Conservation (phyloP, 2,888 invertebrate species). For the Papilio protenor region DNA sequence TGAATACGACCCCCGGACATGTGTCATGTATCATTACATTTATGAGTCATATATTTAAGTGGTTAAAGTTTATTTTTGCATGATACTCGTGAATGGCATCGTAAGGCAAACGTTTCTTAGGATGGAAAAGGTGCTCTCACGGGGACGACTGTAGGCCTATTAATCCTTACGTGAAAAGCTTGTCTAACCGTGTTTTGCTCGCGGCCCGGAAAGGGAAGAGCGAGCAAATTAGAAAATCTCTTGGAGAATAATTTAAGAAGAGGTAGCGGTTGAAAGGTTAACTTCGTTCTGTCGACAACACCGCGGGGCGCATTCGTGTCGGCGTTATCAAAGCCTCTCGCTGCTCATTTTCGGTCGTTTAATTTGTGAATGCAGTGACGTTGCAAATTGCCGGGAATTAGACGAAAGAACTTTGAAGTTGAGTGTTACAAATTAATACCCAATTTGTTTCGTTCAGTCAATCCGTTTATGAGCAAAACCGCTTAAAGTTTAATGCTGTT, state of each 20-base stretch:
- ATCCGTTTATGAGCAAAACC: slow-evolving; percentile 27
- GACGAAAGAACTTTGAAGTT: slow-evolving; percentile 40
- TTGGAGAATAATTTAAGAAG: slow-evolving; percentile 82
- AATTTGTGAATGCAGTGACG: slow-evolving; percentile 62
- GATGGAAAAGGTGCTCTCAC: slow-evolving; percentile 66
- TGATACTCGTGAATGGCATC: slow-evolving; percentile 51
- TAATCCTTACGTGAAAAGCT: slow-evolving; percentile 61
- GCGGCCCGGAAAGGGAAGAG: slow-evolving; percentile 64
- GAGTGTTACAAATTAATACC: slow-evolving; percentile 28
- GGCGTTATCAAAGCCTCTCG: slow-evolving; percentile 57
- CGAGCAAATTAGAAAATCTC: slow-evolving; percentile 83
- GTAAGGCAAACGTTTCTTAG: slow-evolving; percentile 60
- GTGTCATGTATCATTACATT: slow-evolving; percentile 57
- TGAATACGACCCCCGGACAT: slow-evolving; percentile 69
- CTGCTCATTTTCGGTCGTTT: slow-evolving; percentile 63
- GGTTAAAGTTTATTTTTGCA: slow-evolving; percentile 69
- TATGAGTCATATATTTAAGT: slow-evolving; percentile 72
- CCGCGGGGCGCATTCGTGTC: slow-evolving; percentile 51
- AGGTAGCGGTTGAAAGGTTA: slow-evolving; percentile 64
- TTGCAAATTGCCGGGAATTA: slow-evolving; percentile 54
- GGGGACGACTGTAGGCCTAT: slow-evolving; percentile 68
- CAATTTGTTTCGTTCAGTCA: slow-evolving; percentile 25
- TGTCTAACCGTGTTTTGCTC: slow-evolving; percentile 60
- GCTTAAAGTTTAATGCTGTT: slow-evolving; percentile 8
- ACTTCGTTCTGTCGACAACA: slow-evolving; percentile 62